Conservation (phyloP, 2,888 invertebrate genomes). For the Polymixis flavicincta region DNA sequence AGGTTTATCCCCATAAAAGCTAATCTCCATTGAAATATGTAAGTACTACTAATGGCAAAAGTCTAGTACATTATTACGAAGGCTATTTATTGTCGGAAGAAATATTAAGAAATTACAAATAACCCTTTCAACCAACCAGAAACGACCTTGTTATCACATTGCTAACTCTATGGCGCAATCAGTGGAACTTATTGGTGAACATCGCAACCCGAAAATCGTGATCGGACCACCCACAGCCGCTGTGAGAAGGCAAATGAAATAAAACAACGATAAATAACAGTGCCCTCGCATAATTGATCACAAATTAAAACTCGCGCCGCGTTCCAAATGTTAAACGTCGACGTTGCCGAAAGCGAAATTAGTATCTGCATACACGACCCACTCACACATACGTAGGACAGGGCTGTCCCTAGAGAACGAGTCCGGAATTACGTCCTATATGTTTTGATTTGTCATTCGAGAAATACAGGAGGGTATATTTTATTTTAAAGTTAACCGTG, state of each 20-base stretch:
- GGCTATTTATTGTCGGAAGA: background rate
- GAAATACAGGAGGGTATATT: conserved; percentile 41
- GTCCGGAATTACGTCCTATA: conserved; percentile 27
- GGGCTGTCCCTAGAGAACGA: conserved; percentile 67
- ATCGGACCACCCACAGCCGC: conserved; percentile 89
- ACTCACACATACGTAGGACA: conserved; percentile 69
- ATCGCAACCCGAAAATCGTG: conserved; percentile 87
- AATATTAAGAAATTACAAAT: background rate
- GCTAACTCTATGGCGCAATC: conserved; percentile 84
- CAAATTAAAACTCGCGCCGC: conserved; percentile 90
- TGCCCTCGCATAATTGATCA: conserved; percentile 90
- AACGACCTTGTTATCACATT: conserved; percentile 66
- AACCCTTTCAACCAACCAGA: background rate
- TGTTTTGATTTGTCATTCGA: conserved; percentile 55
- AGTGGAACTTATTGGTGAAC: conserved; percentile 87
- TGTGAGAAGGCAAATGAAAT: conserved; percentile 89
- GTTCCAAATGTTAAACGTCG: conserved; percentile 88
- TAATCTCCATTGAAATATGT: conserved; percentile 22
- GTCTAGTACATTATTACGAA: background rate
- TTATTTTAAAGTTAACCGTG: conserved; percentile 21
- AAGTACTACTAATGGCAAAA: background rate
- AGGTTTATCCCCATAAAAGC: background rate
- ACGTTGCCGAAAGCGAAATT: conserved; percentile 88
- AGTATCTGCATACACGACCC: conserved; percentile 77
- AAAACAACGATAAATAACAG: conserved; percentile 90